Base-by-base conservation (phyloP, 2,113 vertebrate species). In the Sisor rabdophorus region DNA sequence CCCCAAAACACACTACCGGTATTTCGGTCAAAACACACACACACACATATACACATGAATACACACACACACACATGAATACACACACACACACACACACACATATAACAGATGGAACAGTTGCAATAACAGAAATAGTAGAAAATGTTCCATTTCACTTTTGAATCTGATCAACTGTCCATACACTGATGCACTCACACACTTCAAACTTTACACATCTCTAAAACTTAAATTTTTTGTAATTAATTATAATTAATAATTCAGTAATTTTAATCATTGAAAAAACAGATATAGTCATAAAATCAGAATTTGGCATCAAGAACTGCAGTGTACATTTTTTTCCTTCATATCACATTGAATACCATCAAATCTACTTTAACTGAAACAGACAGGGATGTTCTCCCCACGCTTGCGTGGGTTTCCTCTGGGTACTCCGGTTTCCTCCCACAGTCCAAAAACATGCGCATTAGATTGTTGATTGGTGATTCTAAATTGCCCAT, bases 281-380 rank as follows among this genome's bases (percentile, higher is more conserved):
- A n/a, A 64, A 44, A 36, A 36, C 32, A 36, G 32, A 36, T 36
- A 36, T 36, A 36, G 32, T 36, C 6, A 36, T 6, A 36, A 36
- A 36, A 36, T 36, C 32, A 36, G 3, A 36, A 36, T 36, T 36
- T n/a, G 32, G 32, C 32, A 36, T 36, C 32, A 36, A 36, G 3
- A 36, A 2, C 32, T 2, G 32, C 32, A 36, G 32, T 36, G 32
- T 36, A 36, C 2, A 36, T 36, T 2, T 6, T 2, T 81, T 82
- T 79, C 22, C 55, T 61, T 71, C 56, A 65, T 71, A 71, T 78
- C 74, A 72, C 16, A 30, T n/a, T 69, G 52, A 76, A 72, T 80
- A 56, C 52, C 52, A 75, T 50, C 61, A 26, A 53, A 70, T 19
- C 28, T 60, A 28, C 24, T 44, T 22, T 22, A 32, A 59, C 55